Evolutionary conservation across 1,140 invertebrate genomes (phyloP).

Genomic region (Thaumetopoea pityocampa): DNA sequence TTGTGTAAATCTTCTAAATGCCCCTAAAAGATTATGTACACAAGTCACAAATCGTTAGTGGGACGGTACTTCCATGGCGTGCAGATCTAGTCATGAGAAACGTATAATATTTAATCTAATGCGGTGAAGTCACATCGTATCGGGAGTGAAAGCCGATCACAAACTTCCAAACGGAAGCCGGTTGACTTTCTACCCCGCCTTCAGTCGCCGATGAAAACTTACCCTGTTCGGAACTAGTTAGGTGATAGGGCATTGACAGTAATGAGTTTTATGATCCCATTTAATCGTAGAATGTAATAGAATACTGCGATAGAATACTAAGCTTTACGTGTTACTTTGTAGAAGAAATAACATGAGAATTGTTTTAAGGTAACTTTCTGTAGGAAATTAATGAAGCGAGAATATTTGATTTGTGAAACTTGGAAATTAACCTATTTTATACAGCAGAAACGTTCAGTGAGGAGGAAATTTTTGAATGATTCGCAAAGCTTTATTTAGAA

Average conservation of each 20-base stretch:
- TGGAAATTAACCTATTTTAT: too few species aligned
- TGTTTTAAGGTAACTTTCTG: too few species aligned
- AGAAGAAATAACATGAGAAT: conserved; percentile 9
- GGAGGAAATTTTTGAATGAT: too few species aligned
- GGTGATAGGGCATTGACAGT: conserved; percentile 15
- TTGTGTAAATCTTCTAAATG: too few species aligned
- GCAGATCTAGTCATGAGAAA: conserved; percentile 19
- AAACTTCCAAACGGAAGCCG: conserved; percentile 62
- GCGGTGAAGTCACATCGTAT: conserved; percentile 24
- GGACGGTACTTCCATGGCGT: too few species aligned
- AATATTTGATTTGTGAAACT: too few species aligned
- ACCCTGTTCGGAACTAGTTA: conserved; percentile 24
- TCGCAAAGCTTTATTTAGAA: too few species aligned
- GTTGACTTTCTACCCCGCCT: conserved; percentile 67
- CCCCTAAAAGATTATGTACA: too few species aligned
- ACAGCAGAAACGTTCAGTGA: too few species aligned
- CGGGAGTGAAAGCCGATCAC: conserved; percentile 62
- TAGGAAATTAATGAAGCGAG: too few species aligned
- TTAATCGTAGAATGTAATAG: conserved; percentile 15
- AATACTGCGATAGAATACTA: conserved; percentile 5
- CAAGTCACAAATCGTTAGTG: too few species aligned
- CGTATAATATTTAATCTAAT: conserved; percentile 28
- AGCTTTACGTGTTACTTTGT: conserved; percentile 6
- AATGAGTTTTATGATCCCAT: conserved; percentile 17
- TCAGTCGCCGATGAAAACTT: conserved; percentile 48